Conservation (phyloP, 2,113 vertebrate genomes). For the Perca schrenkii region DNA sequence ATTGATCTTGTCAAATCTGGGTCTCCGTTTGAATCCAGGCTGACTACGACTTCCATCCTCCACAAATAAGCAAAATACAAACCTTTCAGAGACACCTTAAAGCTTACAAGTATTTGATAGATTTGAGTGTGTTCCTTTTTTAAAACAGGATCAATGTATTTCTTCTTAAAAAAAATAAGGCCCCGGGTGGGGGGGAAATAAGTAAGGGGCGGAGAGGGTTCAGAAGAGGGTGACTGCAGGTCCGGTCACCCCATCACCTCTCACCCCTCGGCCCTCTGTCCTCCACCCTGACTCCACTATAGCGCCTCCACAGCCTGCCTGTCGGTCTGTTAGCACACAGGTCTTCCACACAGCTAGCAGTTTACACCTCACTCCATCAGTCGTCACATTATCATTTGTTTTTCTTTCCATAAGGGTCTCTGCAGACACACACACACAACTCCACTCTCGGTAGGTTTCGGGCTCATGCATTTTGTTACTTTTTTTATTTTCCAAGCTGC, state of each 20-base stretch:
- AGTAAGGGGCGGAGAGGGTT: slow-evolving; percentile 4
- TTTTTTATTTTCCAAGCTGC: slow-evolving; percentile 89
- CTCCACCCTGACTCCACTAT: slow-evolving; percentile 19
- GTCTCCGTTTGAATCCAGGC: neutral
- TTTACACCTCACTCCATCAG: slow-evolving; percentile 78
- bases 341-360: slow-evolving; percentile 90
- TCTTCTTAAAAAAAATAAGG: neutral
- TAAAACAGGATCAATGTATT: slow-evolving; percentile 21
- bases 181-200: neutral
- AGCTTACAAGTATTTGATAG: neutral
- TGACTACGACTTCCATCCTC: no score
- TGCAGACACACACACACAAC: slow-evolving; percentile 58
- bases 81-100: slow-evolving; percentile 10
- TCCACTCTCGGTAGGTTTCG: slow-evolving; percentile 86
- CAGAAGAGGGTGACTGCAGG: slow-evolving; percentile 88
- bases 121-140: slow-evolving; percentile 28
- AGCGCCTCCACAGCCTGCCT: slow-evolving; percentile 13
- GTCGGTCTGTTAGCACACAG: slow-evolving; percentile 81
- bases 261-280: slow-evolving; percentile 12
- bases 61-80: neutral
- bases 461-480: slow-evolving; percentile 81
- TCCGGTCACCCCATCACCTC: slow-evolving; percentile 82
- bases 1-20: no score
- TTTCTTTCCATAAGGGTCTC: slow-evolving; percentile 43
- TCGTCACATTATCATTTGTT: slow-evolving; percentile 62